Percentiles rank a stretch among this genome's conserved stretches.
Conservation (phyloP, 2,888 invertebrate genomes). For the Rhagophthalmus giganteus region DNA sequence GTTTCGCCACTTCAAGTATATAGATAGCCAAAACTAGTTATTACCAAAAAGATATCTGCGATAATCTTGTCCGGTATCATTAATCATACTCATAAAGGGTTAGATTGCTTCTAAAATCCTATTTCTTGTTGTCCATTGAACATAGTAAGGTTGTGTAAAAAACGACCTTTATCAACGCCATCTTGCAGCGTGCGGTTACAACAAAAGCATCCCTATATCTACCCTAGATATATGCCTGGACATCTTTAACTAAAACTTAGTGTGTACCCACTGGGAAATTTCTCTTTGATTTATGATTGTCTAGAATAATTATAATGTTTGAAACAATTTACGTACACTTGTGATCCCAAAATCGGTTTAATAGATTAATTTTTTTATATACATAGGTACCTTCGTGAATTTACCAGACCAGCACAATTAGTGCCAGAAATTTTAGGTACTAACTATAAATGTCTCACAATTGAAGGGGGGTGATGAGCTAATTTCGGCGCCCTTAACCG, state of each 20-base stretch:
- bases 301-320: too few species aligned
- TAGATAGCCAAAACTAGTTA: conserved; percentile 22
- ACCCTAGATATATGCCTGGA: background rate
- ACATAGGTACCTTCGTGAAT: too few species aligned
- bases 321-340: too few species aligned
- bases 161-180: conserved; percentile 44
- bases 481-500: too few species aligned
- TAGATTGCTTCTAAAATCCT: conserved; percentile 27
- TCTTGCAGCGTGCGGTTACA: conserved; percentile 31
- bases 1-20: conserved; percentile 36
- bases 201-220: conserved; percentile 12
- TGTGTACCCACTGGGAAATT: too few species aligned
- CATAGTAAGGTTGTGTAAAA: conserved; percentile 37
- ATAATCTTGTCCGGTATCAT: conserved; percentile 39
- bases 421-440: too few species aligned
- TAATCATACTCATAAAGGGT: conserved; percentile 36
- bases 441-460: too few species aligned
- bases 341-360: too few species aligned
- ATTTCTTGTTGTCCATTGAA: conserved; percentile 25
- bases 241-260: background rate
- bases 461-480: too few species aligned
- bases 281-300: too few species aligned
- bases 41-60: conserved; percentile 38
- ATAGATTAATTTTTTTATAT: too few species aligned
- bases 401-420: too few species aligned